Percentiles rank a stretch among this genome's conserved stretches.
phyloP scores from a whole-genome alignment of 2,797 vertebrate genomes.

The Harpagifer antarcticus region DNA sequence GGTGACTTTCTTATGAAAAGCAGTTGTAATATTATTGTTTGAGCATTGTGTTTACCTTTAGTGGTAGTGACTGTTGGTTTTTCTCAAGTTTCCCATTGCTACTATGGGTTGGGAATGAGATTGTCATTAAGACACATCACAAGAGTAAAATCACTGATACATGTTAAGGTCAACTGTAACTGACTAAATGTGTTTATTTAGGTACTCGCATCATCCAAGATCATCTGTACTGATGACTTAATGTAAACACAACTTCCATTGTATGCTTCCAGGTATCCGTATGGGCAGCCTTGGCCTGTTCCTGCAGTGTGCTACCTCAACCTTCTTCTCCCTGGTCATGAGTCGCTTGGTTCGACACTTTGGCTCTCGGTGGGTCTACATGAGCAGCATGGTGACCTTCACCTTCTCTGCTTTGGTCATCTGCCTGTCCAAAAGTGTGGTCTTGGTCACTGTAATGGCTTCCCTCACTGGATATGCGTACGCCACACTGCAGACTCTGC shows the following conservation, averaged over 20 bases:
- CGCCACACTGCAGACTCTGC: slow-evolving; percentile 87
- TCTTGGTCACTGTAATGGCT: slow-evolving; percentile 84
- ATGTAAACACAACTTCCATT: neutral
- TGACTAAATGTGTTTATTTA: slow-evolving; percentile 4
- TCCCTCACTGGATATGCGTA: slow-evolving; percentile 87
- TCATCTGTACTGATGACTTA: neutral
- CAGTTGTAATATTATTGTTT: neutral
- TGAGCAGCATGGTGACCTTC: slow-evolving; percentile 88
- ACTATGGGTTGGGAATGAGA: neutral
- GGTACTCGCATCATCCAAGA: neutral
- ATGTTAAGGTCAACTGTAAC: neutral
- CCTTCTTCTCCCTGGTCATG: slow-evolving; percentile 86
- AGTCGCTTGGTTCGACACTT: slow-evolving; percentile 82
- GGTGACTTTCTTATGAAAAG: neutral
- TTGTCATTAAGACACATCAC: neutral
- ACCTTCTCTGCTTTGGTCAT: slow-evolving; percentile 84
- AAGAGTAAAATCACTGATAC: neutral
- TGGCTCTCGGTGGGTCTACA: slow-evolving; percentile 83
- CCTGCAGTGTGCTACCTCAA: slow-evolving; percentile 88
- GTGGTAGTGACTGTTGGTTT: neutral
- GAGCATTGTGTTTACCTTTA: neutral
- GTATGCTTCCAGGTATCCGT: slow-evolving; percentile 82
- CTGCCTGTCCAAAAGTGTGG: slow-evolving; percentile 84
- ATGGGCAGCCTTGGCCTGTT: slow-evolving; percentile 89
- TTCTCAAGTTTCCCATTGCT: neutral